phyloP scores from a whole-genome alignment of 2,113 vertebrate species.

The Zosterops lateralis region DNA sequence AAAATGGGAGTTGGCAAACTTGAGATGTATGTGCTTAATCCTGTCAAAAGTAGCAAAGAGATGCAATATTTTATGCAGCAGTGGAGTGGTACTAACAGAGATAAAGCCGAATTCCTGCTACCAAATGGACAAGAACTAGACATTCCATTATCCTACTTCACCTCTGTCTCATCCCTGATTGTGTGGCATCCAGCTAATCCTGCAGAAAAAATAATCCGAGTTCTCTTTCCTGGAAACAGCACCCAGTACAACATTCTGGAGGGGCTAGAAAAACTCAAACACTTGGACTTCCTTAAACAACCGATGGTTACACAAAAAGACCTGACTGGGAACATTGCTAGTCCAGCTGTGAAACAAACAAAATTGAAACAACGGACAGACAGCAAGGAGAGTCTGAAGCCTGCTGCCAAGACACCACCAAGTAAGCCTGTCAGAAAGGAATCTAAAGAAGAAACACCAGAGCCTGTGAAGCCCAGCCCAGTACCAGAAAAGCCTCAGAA shows the following conservation, averaged over 20 bases:
- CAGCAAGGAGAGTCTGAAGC: constrained; percentile 92
- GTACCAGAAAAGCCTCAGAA: constrained; percentile 81
- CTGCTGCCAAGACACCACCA: constrained; percentile 78
- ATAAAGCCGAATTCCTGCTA: constrained; percentile 85
- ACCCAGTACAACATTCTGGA: constrained; percentile 91
- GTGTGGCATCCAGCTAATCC: constrained; percentile 97
- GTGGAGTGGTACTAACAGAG: constrained; percentile 90
- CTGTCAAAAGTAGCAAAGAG: constrained; percentile 91
- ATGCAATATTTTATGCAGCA: constrained; percentile 95
- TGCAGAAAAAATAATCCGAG: constrained; percentile 91
- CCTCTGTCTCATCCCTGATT: constrained; percentile 91
- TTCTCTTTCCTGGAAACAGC: constrained; percentile 93
- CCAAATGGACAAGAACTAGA: constrained; percentile 90
- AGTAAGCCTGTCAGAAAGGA: constrained; percentile 84
- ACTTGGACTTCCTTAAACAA: constrained; percentile 93
- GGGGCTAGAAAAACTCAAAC: constrained; percentile 94
- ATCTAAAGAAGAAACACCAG: constrained; percentile 85
- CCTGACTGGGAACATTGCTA: constrained; percentile 73
- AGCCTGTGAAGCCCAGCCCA: constrained; percentile 74
- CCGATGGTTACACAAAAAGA: constrained; percentile 88
- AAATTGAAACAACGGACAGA: constrained; percentile 90
- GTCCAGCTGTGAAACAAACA: constrained; percentile 83
- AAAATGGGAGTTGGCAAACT: constrained; percentile 97
- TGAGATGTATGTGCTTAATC: constrained; percentile 96
- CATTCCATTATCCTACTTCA: constrained; percentile 87